Conservation (phyloP, 2,797 vertebrate species). For the Clarias fuscus region DNA sequence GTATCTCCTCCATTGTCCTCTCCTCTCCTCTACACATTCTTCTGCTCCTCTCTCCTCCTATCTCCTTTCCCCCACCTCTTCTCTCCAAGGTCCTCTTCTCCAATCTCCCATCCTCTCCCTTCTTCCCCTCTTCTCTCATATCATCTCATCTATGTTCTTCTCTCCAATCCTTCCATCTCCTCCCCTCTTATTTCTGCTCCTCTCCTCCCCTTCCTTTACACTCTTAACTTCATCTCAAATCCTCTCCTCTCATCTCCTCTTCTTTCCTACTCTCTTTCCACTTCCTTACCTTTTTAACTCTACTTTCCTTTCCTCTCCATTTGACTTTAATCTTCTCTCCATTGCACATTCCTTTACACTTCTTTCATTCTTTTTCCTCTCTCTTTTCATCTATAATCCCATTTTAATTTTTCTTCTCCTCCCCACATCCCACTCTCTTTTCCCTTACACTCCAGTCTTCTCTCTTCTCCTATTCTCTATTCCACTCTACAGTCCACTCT, state of each 20-base stretch:
- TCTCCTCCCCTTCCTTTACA: neutral
- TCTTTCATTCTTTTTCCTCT: fast-evolving
- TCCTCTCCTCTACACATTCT: neutral
- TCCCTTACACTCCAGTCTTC: neutral
- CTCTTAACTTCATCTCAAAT: neutral
- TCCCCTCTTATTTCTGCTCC: neutral
- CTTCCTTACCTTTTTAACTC: too few relatives aligned
- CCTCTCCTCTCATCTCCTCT: neutral
- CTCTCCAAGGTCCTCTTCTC: neutral
- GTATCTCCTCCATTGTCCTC: neutral
- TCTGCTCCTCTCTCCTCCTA: constrained; percentile 52
- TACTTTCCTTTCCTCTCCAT: neutral
- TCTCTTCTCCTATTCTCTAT: neutral
- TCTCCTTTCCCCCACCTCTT: neutral
- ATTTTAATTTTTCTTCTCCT: too few relatives aligned
- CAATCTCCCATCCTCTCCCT: neutral
- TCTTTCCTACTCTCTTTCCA: neutral
- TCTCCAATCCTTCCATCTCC: neutral
- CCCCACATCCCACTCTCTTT: neutral
- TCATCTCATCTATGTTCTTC: neutral
- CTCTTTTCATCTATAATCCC: neutral
- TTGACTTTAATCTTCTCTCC: neutral
- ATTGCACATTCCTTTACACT: neutral
- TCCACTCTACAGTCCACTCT: neutral
- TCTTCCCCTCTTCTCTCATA: neutral